These are phyloP conservation scores for Microcaecilia unicolor DNA, from an alignment of 2,797 vertebrate genomes.

Conservation along the genomic window DNA sequence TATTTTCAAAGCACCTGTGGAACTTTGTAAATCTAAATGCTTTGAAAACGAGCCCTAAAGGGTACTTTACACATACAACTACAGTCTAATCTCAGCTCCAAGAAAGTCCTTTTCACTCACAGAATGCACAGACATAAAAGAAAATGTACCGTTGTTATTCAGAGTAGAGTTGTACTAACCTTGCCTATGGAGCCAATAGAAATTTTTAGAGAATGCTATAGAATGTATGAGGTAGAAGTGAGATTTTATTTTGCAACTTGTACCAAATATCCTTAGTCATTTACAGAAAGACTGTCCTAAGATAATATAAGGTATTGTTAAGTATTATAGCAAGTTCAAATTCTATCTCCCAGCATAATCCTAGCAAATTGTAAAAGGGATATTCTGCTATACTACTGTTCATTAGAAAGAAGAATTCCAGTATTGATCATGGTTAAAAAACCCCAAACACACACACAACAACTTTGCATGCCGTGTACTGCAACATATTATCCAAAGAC, in stretches of 20 bases:
- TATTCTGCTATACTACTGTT: too few species aligned
- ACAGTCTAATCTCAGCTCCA: rapidly evolving
- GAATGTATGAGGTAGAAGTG: conserved; percentile 31
- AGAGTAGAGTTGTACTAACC: not conserved
- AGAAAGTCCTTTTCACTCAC: not conserved
- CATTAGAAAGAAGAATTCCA: too few species aligned
- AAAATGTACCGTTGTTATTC: not conserved
- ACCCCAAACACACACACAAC: too few species aligned
- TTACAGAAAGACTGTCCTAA: not conserved
- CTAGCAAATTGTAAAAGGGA: too few species aligned
- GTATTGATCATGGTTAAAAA: too few species aligned
- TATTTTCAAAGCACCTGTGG: too few species aligned
- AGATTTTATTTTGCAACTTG: conserved; percentile 12
- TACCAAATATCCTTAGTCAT: not conserved
- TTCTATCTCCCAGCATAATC: too few species aligned
- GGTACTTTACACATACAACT: not conserved
- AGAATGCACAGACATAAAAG: not conserved
- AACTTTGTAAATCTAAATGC: too few species aligned
- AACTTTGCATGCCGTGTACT: too few species aligned
- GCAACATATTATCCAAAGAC: too few species aligned
- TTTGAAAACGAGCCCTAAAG: too few species aligned
- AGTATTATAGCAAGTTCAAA: not conserved
- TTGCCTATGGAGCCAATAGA: not conserved
- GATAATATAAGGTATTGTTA: not conserved
- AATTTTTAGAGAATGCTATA: not conserved